Conservation (phyloP, 2,888 invertebrate genomes). For the Pomacea canaliculata region DNA sequence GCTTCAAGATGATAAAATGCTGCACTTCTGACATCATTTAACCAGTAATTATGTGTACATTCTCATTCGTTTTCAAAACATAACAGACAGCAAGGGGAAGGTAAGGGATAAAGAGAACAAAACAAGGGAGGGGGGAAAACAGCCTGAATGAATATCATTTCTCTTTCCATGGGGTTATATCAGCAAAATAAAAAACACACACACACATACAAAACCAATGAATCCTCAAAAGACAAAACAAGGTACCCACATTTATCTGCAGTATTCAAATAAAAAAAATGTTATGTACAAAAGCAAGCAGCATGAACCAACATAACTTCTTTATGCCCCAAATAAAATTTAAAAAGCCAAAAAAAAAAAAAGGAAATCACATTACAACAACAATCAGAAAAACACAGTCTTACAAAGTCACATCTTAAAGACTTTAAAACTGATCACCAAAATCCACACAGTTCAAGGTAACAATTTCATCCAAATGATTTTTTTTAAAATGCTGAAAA, state of each 20-base stretch:
- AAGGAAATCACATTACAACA: neutral
- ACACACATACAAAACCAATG: neutral
- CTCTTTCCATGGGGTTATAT: neutral
- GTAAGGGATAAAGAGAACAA: too few relatives aligned
- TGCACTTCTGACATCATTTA: neutral
- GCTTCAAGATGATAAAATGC: constrained; percentile 2
- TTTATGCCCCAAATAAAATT: neutral
- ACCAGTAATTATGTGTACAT: too few relatives aligned
- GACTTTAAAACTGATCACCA: too few relatives aligned
- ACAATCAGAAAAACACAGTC: constrained; percentile 1
- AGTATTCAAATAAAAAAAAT: neutral
- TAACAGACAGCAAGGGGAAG: too few relatives aligned
- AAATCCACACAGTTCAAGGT: too few relatives aligned
- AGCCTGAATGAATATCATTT: constrained; percentile 4
- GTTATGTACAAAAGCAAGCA: constrained; percentile 1
- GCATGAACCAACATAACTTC: too few relatives aligned
- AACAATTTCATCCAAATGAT: too few relatives aligned
- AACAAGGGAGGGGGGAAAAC: too few relatives aligned
- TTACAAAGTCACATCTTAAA: too few relatives aligned
- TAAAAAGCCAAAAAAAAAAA: neutral
- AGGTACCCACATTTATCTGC: neutral
- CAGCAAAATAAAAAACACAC: neutral
- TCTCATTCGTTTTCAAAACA: too few relatives aligned
- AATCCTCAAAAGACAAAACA: neutral
- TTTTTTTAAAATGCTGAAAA: too few relatives aligned